A percentile compares a stretch with the other conserved stretches of the same genome.
phyloP scores from a whole-genome alignment of 2,113 vertebrate species.

The human region GRCh38 chr2:129822501-129823000 shows the following conservation, averaged over 20 bases:
- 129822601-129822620: too few relatives aligned
- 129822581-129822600: too few relatives aligned
- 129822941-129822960: background rate
- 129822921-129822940: background rate
- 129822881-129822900: fast-evolving
- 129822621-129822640: background rate
- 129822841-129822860: background rate
- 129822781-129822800: background rate
- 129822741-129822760: background rate
- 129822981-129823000: background rate
- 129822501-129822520: too few relatives aligned
- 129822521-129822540: too few relatives aligned
- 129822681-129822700: background rate
- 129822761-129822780: fast-evolving
- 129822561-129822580: too few relatives aligned
- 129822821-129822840: background rate
- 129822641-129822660: background rate
- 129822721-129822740: background rate
- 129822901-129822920: background rate
- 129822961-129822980: background rate
- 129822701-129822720: background rate
- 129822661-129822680: background rate
- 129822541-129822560: too few relatives aligned
- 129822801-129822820: background rate
- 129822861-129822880: background rate